phyloP scores from a whole-genome alignment of 2,113 vertebrate genomes.

The Sardina pilchardus region DNA sequence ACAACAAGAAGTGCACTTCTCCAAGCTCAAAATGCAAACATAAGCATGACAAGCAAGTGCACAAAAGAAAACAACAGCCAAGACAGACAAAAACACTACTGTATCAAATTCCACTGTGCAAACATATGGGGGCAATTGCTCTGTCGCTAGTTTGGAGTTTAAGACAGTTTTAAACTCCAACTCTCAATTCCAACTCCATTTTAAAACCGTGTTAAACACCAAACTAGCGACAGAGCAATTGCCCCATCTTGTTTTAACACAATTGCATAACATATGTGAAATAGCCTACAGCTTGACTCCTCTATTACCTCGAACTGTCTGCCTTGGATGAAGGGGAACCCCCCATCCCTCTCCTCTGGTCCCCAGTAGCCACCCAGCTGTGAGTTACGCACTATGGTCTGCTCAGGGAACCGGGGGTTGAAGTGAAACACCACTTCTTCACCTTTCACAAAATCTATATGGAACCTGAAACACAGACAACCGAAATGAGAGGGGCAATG shows the following conservation, averaged over 20 bases:
- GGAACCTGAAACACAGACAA: slow-evolving; percentile 62
- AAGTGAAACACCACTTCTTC: slow-evolving; percentile 74
- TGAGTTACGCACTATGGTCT: slow-evolving; percentile 70
- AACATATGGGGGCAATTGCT: too few relatives aligned
- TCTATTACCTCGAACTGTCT: slow-evolving; percentile 71
- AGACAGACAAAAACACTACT: too few relatives aligned
- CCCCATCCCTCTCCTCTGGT: slow-evolving; percentile 71
- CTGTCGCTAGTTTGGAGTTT: too few relatives aligned
- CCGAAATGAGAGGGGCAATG: too few relatives aligned
- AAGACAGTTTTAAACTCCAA: too few relatives aligned
- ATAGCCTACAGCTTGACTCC: neutral
- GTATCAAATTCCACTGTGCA: neutral
- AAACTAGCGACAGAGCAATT: too few relatives aligned
- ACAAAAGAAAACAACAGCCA: too few relatives aligned
- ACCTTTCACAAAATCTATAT: slow-evolving; percentile 73
- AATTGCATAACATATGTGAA: neutral
- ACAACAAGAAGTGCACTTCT: too few relatives aligned
- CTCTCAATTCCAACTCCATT: too few relatives aligned
- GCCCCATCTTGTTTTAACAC: neutral
- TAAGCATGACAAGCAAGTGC: too few relatives aligned
- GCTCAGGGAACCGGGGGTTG: slow-evolving; percentile 74
- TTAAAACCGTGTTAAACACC: too few relatives aligned
- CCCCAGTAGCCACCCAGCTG: slow-evolving; percentile 70
- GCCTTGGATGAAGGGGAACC: slow-evolving; percentile 70
- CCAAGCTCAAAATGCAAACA: too few relatives aligned